Conservation (phyloP, 2,888 invertebrate genomes). For the Eubasilissa splendida region DNA sequence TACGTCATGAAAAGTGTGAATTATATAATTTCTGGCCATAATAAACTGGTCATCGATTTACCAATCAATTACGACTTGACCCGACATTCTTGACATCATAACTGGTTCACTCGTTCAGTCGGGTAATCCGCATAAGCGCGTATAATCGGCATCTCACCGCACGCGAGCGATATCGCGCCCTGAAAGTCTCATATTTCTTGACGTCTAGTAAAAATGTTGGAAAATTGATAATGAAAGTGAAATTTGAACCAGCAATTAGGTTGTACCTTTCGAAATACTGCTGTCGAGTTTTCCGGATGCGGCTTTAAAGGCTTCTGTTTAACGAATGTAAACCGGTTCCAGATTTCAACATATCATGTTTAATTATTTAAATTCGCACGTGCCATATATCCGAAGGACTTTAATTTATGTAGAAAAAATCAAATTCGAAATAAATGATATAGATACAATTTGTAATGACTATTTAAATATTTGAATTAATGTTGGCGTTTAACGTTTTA, state of each 20-base stretch:
- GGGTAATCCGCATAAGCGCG: conserved; percentile 18
- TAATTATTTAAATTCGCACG: neutral
- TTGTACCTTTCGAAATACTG: neutral
- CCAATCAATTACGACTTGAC: conserved; percentile 25
- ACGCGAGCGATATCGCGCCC: neutral
- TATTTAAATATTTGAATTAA: neutral
- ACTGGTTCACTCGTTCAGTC: neutral
- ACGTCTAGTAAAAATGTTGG: neutral
- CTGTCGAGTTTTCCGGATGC: neutral
- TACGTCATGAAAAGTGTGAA: no score
- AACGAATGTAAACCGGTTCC: conserved; percentile 5
- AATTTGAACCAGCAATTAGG: neutral
- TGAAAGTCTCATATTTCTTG: neutral
- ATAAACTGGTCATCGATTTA: conserved; percentile 6
- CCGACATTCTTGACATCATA: conserved; percentile 9
- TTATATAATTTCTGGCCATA: no score
- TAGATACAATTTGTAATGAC: no score
- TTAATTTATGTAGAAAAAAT: neutral
- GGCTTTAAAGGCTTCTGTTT: conserved; percentile 32
- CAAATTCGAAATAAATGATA: neutral
- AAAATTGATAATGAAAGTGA: neutral
- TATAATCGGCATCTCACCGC: conserved; percentile 36
- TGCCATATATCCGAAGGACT: neutral
- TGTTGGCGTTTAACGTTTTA: neutral
- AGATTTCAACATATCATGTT: neutral